Evolutionary conservation across 2,113 vertebrate species (phyloP), one percentile per base, ranked within the genome.

Genomic region (Cygnus buccinator): DNA sequence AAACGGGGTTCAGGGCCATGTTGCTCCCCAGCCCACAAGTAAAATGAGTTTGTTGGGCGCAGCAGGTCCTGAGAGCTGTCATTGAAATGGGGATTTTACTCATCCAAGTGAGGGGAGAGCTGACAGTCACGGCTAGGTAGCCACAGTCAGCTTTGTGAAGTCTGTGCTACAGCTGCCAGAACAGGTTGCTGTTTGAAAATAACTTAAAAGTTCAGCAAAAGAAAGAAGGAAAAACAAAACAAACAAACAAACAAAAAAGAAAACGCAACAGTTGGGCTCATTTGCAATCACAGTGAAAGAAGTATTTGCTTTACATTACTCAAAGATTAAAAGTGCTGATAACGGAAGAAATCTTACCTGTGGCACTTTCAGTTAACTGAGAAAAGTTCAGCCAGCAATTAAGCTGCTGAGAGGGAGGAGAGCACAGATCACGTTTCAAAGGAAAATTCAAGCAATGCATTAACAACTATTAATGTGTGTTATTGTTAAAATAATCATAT

Each of bases 401-500:
- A 90, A 90, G 80, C 61, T 86, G 85, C 76, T 94, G 79, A 93
- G 84, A 95, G 86, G 83, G 88, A 94, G 72, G 90, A 94, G 86
- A 89, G 72, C 88, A 50, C 57, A 84, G 92, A 93, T 72, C 89
- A 65, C 95, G 81, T 95, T 96, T 97, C 95, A 95, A 95, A 94
- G 95, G 92, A 81, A 84, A 96, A 79, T 54, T 84, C 90, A 89
- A 75, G 90, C 54, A 62, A 81, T 58, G 52, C 90, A 89, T 93
- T 95, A 96, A 89, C 39, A 17, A 90, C 95, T 97, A 96, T 96
- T 95, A 96, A 97, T 96, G 91, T 93, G 84, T 96, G 94, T 95
- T 96, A 92, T 96, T 97, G 95, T 96, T 94, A 94, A 97, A 96
- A 91, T 93, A 96, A 94, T 95, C 84, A 6, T 94, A 94, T 95